Evolutionary conservation across 2,797 vertebrate species (phyloP).

Genomic region (Esox masquinongy): DNA sequence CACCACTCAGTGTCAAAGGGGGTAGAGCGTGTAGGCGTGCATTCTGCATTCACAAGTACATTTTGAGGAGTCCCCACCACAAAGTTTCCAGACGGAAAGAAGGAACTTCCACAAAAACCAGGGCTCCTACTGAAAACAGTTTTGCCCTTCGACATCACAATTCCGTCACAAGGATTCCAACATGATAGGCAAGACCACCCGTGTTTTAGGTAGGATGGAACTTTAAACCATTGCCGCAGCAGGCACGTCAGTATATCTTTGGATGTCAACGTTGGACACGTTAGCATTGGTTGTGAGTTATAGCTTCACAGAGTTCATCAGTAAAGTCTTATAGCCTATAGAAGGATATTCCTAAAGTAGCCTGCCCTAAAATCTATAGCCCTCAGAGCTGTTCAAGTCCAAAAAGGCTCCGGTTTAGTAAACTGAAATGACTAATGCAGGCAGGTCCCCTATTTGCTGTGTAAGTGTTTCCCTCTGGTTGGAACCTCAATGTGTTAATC

Average conservation of each 20-base stretch:
- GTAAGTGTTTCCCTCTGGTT: constrained; percentile 42
- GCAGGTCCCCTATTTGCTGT: constrained; percentile 39
- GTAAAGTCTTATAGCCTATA: constrained; percentile 30
- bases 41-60: background rate
- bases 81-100: background rate
- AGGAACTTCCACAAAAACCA: background rate
- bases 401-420: constrained; percentile 31
- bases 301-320: constrained; percentile 36
- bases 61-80: background rate
- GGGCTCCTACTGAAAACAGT: background rate
- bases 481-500: constrained; percentile 46
- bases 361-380: constrained; percentile 12
- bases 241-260: background rate
- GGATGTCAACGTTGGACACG: background rate
- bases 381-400: constrained; percentile 20
- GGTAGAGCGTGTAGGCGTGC: background rate
- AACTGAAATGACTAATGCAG: constrained; percentile 39
- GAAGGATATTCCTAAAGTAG: constrained; percentile 22
- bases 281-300: background rate
- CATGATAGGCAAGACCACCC: background rate
- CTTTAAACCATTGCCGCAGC: background rate
- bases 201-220: background rate
- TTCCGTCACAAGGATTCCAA: background rate
- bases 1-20: background rate
- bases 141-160: background rate